Evolutionary conservation across 2,797 vertebrate species (phyloP), one percentile per base, ranked within the genome.

Genomic region (Parambassis ranga): DNA sequence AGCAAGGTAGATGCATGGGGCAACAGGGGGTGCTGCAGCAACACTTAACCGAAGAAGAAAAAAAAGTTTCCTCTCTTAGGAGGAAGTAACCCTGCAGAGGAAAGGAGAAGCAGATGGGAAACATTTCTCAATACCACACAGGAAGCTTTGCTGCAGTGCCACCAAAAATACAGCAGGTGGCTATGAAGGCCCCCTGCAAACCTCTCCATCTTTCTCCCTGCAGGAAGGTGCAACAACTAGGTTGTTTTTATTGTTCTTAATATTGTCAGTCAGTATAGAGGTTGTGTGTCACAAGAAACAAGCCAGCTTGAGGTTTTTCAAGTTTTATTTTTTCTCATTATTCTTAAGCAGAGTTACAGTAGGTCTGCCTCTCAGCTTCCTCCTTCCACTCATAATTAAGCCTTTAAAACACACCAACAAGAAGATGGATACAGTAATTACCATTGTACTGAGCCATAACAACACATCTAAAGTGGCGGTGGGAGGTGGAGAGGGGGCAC

Each of bases 381-480:
- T 83, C 77, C 71, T 69, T 77, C 77, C 80, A 79, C 78, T 53
- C 80, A 50, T 79, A 65, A 82, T 36, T 63, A 87, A 76, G 75
- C 86, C 71, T 85, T 89, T 77, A 73, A 91, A 87, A 90, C 71
- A 92, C 91, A 91, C 66, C 76, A 86, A 91, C 85, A 89, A 62
- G 75, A 72, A 82, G 78, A 90, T 91, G 87, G 82, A 81, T 87
- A 91, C 87, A 92, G 78, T 79, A 89, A 89, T 86, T 89, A 78
- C 87, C 79, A 90, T 83, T 77, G 69, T 70, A 89, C 80, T 86
- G 80, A 77, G 82, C 59, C 75, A 80, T 68, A 72, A 86, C 28
- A 35, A 83, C 83, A 88, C 84, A 87, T 86, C 85, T 89, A 90
- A 74, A 65, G 76, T 82, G 77, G 76, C 64, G 59, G 71, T 59